Evolutionary conservation across 2,797 vertebrate species (phyloP).

Genomic region (Fringilla coelebs): DNA sequence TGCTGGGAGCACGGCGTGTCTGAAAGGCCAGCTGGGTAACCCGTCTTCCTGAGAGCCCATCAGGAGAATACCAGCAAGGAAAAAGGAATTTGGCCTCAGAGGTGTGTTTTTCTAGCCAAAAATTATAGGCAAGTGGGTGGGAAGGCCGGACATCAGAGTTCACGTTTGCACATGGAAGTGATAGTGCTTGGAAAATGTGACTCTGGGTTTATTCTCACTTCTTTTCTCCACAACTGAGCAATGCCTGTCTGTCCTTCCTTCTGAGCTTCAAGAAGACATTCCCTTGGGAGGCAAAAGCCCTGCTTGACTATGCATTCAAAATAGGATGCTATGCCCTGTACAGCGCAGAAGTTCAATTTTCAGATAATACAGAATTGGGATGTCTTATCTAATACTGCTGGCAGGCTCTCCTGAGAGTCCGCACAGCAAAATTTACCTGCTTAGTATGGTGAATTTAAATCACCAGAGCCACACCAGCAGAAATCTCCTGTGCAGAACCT

Average conservation of each 20-base stretch:
- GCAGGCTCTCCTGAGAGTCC: not conserved
- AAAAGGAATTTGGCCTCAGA: not conserved
- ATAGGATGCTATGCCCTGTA: not conserved
- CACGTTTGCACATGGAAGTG: not conserved
- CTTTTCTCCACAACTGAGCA: not conserved
- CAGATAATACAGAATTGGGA: not conserved
- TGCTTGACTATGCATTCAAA: not conserved
- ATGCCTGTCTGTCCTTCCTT: not conserved
- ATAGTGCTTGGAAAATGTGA: not conserved
- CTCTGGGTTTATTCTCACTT: not conserved
- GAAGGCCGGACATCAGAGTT: not conserved
- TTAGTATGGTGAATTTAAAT: slow-evolving; percentile 45
- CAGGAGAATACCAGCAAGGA: not conserved
- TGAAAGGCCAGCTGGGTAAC: not conserved
- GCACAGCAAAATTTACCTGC: slow-evolving; percentile 30
- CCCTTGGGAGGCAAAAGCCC: not conserved
- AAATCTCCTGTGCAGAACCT: slow-evolving; percentile 36
- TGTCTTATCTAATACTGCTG: slow-evolving; percentile 14
- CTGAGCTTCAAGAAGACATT: not conserved
- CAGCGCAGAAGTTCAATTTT: slow-evolving; percentile 3
- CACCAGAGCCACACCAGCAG: not conserved
- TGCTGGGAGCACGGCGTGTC: not conserved
- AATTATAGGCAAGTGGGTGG: not conserved
- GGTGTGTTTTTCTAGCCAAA: not conserved
- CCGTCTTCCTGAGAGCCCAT: not conserved